phyloP scores from a whole-genome alignment of 2,888 invertebrate species.

The Rotaria socialis region DNA sequence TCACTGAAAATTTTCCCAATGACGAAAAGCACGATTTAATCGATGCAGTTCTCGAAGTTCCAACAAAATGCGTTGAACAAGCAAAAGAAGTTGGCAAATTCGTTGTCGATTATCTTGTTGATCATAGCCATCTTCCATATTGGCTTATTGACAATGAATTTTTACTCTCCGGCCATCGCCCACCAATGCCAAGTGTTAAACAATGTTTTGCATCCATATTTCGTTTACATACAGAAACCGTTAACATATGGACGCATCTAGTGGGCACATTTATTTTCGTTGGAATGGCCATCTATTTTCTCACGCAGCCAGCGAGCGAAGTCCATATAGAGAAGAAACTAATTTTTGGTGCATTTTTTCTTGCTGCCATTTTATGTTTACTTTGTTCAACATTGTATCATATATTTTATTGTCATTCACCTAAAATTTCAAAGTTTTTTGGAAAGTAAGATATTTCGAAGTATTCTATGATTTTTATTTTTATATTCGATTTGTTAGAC shows the following conservation, averaged over 20 bases:
- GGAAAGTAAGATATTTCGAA: constrained; percentile 69
- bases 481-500: constrained; percentile 61
- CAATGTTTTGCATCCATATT: constrained; percentile 97
- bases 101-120: constrained; percentile 68
- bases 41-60: constrained; percentile 7
- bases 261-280: constrained; percentile 65
- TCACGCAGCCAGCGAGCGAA: constrained; percentile 80
- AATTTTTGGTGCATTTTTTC: constrained; percentile 89
- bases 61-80: constrained; percentile 68
- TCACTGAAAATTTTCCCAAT: not conserved
- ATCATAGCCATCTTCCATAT: constrained; percentile 77
- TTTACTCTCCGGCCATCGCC: constrained; percentile 86
- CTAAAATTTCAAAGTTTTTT: constrained; percentile 86
- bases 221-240: constrained; percentile 95
- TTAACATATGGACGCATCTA: constrained; percentile 96
- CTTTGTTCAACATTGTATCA: constrained; percentile 91
- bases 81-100: constrained; percentile 84
- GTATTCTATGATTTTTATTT: not conserved
- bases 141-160: constrained; percentile 99
- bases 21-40: not conserved
- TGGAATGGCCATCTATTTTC: constrained; percentile 74
- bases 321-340: constrained; percentile 69
- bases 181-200: constrained; percentile 87
- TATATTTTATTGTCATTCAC: constrained; percentile 91
- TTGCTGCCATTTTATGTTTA: constrained; percentile 90